Conservation (phyloP, 2,888 invertebrate species). For the Archaeoteleia sp. region DNA sequence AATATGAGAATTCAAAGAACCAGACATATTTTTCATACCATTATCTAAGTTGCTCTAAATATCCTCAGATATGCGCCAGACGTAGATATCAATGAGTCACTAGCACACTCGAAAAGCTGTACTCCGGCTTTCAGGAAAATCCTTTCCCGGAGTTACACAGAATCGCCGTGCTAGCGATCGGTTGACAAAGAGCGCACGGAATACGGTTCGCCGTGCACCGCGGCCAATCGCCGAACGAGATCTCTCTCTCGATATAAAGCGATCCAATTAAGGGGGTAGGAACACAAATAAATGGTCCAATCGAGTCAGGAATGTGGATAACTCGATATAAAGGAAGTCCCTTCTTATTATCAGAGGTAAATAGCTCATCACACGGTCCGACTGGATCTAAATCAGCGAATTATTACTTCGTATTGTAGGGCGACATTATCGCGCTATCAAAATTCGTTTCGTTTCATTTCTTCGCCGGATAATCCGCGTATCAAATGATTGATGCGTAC, state of each 20-base stretch:
- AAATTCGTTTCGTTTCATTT: neutral
- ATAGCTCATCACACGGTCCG: conserved; percentile 18
- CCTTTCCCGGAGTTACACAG: too few species aligned
- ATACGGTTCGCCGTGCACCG: conserved; percentile 27
- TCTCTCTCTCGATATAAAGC: conserved; percentile 61
- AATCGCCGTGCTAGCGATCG: conserved; percentile 2
- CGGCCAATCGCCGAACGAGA: conserved; percentile 49
- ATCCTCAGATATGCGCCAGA: too few species aligned
- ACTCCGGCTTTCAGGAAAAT: too few species aligned
- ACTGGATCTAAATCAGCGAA: conserved; percentile 15
- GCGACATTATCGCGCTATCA: conserved; percentile 13
- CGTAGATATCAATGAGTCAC: too few species aligned
- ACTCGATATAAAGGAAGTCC: conserved; percentile 51
- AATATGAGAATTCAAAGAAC: too few species aligned
- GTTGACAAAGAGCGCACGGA: conserved; percentile 32
- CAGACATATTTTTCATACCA: too few species aligned
- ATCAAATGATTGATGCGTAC: conserved; percentile 17
- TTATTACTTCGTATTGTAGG: neutral
- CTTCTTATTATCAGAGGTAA: conserved; percentile 49
- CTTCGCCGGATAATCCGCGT: conserved; percentile 11
- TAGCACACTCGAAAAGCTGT: too few species aligned
- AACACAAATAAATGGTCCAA: conserved; percentile 65
- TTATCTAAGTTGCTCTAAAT: too few species aligned
- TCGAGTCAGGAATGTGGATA: conserved; percentile 57
- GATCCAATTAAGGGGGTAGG: conserved; percentile 67